Conservation (phyloP, 2,113 vertebrate species). For the Tragelaphus buxtoni region DNA sequence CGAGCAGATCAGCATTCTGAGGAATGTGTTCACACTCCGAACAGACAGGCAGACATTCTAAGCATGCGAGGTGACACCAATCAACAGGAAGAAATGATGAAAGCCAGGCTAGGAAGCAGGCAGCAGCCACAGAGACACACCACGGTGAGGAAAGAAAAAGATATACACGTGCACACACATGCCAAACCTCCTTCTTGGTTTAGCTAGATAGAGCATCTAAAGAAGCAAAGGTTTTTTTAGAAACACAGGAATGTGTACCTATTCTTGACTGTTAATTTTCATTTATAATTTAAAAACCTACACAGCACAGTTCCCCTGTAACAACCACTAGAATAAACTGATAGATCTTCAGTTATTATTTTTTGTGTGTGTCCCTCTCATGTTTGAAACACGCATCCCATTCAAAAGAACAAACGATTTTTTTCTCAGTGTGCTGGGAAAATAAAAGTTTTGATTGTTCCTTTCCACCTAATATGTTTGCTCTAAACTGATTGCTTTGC, state of each 20-base stretch:
- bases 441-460: neutral
- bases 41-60: slow-evolving; percentile 84
- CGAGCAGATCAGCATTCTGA: slow-evolving; percentile 84
- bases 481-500: neutral
- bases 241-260: neutral
- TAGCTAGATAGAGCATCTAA: slow-evolving; percentile 53
- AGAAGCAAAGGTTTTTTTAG: slow-evolving; percentile 57
- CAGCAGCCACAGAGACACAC: slow-evolving; percentile 55
- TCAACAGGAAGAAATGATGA: slow-evolving; percentile 80
- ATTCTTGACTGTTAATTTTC: slow-evolving; percentile 46
- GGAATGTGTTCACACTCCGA: slow-evolving; percentile 84
- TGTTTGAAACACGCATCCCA: neutral
- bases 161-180: neutral
- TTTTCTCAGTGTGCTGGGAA: neutral
- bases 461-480: neutral
- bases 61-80: slow-evolving; percentile 85
- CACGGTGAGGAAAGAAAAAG: slow-evolving; percentile 21
- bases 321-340: slow-evolving; percentile 58
- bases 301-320: slow-evolving; percentile 36
- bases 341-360: slow-evolving; percentile 48
- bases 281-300: slow-evolving; percentile 74
- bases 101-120: slow-evolving; percentile 60
- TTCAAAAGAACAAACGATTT: neutral
- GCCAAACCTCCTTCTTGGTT: slow-evolving; percentile 45
- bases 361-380: neutral